A percentile compares a stretch with the other conserved stretches of the same genome.
Evolutionary conservation across 2,113 vertebrate genomes (phyloP).

Genomic region (Thomomys bottae): DNA sequence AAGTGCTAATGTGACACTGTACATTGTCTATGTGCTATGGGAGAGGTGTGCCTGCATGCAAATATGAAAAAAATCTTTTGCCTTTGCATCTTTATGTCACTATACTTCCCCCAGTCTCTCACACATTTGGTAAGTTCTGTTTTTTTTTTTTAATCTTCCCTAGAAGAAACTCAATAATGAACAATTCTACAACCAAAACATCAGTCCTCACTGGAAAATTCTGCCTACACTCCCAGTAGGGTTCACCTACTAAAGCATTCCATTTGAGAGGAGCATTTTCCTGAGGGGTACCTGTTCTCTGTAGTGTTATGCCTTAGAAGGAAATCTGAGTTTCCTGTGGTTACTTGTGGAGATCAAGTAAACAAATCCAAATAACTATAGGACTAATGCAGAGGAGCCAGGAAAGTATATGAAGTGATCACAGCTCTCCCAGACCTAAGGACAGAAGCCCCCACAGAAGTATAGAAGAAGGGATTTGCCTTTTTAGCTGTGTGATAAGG

Average conservation of each 20-base stretch:
- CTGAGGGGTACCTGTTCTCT: neutral
- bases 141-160: neutral
- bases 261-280: conserved; percentile 30
- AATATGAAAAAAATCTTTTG: neutral
- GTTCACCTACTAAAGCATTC: conserved; percentile 5
- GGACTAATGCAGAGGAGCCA: neutral
- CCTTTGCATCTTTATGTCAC: conserved; percentile 14
- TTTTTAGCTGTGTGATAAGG: conserved; percentile 5
- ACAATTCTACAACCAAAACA: conserved; percentile 42
- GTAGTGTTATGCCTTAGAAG: neutral
- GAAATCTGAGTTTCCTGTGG: conserved; percentile 38
- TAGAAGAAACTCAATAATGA: conserved; percentile 1
- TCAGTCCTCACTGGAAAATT: conserved; percentile 18
- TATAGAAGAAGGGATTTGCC: neutral
- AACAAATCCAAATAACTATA: conserved; percentile 15
- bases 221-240: neutral
- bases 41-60: neutral
- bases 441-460: neutral
- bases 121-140: neutral
- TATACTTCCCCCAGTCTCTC: neutral
- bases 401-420: neutral
- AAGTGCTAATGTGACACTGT: neutral
- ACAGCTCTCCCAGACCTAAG: neutral
- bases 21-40: neutral
- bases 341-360: conserved; percentile 14